Percentiles rank a stretch among this genome's conserved stretches.
phyloP scores from a whole-genome alignment of 2,113 vertebrate species.

The Setophaga coronata region DNA sequence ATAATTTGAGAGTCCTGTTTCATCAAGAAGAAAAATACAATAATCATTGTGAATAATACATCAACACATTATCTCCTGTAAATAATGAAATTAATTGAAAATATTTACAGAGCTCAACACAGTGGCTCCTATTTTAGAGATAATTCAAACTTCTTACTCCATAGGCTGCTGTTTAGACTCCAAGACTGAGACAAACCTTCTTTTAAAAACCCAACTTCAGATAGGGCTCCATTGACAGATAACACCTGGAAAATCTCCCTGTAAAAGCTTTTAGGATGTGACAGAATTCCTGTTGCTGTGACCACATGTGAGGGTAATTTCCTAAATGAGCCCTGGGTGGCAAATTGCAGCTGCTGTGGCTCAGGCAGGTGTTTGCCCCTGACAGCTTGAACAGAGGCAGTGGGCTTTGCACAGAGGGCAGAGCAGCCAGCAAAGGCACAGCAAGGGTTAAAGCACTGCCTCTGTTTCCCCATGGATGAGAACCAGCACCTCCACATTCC shows the following conservation, averaged over 20 bases:
- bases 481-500: not conserved
- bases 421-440: accelerated
- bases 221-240: not conserved
- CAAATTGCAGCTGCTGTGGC: not conserved
- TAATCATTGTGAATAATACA: not conserved
- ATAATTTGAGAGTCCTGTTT: not conserved
- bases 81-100: not conserved
- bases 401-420: not conserved
- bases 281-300: not conserved
- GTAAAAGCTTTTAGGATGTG: not conserved
- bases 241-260: not conserved
- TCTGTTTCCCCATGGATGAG: not conserved
- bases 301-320: accelerated
- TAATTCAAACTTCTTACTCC: not conserved
- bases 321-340: not conserved
- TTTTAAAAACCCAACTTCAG: not conserved
- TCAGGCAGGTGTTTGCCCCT: not conserved
- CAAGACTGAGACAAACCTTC: not conserved
- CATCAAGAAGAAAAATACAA: not conserved
- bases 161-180: not conserved
- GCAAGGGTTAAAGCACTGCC: not conserved
- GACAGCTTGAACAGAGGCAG: not conserved
- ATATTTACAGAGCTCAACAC: not conserved
- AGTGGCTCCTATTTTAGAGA: not conserved
- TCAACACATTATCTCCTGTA: not conserved